Evolutionary conservation across 2,888 invertebrate genomes (phyloP), one percentile per base, ranked within the genome.

Genomic region (Drosophila anceps): DNA sequence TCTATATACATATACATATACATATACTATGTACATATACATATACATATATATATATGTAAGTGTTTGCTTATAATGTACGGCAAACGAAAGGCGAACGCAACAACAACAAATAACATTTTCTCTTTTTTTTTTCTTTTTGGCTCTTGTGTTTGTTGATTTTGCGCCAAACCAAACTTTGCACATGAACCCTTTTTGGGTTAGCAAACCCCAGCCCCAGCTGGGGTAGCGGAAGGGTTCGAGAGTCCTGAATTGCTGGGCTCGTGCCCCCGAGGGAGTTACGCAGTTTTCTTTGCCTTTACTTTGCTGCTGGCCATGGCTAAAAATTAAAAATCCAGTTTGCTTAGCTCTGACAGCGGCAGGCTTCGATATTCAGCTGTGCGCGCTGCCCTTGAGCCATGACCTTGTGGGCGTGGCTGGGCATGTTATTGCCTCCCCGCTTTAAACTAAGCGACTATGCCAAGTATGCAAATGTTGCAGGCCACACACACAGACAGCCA

Each of bases 381-480:
- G 53, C 53, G 53, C 37, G 55, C 48, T 77, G 76, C 81, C 78
- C 78, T 80, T 78, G 72, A 76, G 78, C 77, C 53, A 57, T 82
- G 84, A 82, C 90, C 84, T 89, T 88, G 79, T 76, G 79, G 83
- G 86, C 76, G 79, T 62, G 64, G 64, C 13, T 50, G 37, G 44
- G 20, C 29, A 37, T 66, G 59, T 61, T 61, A 65, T 63, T 66
- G 57, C 53, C 59, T 51, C 57, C 64, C 7, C n/a, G 18, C 24
- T n/a, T 37, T 69, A 62, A 79, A 69, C 75, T 68, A 81, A 76
- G 76, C 69, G 61, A 69, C 60, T 35, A 41, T 37, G 54, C 60
- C 69, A 89, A 77, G 74, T 75, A 84, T 84, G 88, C 90, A 84
- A 84, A 89, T 89, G 76, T 73, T 88, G 73, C 87, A 81, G 57